A percentile compares a stretch with the other conserved stretches of the same genome.
phyloP scores from a whole-genome alignment of 2,888 invertebrate species.

The Oconnorella tubifera region DNA sequence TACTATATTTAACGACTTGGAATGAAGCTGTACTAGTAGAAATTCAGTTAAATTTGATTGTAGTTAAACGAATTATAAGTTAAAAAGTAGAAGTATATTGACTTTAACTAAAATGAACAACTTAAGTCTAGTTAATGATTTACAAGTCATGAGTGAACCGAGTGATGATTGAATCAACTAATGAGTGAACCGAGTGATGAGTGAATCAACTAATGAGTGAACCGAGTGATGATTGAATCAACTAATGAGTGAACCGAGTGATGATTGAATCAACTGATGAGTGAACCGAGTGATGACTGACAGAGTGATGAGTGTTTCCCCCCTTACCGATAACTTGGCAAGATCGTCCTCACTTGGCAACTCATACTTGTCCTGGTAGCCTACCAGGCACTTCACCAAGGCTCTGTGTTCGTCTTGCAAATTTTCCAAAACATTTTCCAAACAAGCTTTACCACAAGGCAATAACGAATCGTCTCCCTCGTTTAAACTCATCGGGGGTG shows the following conservation, averaged over 20 bases:
- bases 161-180: too few species aligned
- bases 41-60: too few species aligned
- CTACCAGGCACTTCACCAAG: conserved; percentile 89
- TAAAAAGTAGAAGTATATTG: too few species aligned
- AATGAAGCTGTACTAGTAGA: too few species aligned
- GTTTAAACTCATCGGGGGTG: neutral
- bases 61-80: too few species aligned
- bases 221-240: neutral
- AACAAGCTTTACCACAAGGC: neutral
- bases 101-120: too few species aligned
- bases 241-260: neutral
- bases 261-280: neutral
- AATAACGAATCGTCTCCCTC: neutral
- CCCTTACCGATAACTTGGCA: conserved; percentile 66
- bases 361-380: conserved; percentile 94
- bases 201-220: neutral
- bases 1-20: too few species aligned
- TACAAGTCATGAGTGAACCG: too few species aligned
- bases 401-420: conserved; percentile 85
- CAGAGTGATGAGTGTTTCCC: neutral
- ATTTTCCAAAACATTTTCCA: conserved; percentile 37
- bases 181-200: too few species aligned
- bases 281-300: neutral
- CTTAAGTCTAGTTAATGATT: too few species aligned
- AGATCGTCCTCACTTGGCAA: conserved; percentile 92